phyloP scores from a whole-genome alignment of 1,140 invertebrate genomes.

The Eumaeus atala region DNA sequence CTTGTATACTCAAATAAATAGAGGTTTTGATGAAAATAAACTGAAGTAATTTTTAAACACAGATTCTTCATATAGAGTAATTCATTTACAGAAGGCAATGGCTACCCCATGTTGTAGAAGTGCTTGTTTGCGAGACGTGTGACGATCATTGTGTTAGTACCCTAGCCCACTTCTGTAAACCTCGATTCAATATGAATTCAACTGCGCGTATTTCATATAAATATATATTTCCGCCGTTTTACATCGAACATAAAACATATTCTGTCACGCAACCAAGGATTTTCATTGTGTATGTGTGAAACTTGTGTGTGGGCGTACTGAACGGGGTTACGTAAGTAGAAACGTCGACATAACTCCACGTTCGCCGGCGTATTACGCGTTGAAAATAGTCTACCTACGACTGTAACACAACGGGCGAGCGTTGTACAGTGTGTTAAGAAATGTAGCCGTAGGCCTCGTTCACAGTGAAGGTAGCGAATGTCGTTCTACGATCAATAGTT shows the following conservation, averaged over 20 bases:
- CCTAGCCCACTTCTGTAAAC: not conserved
- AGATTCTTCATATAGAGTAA: too few species aligned
- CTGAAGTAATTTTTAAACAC: too few species aligned
- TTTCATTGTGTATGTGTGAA: constrained; percentile 18
- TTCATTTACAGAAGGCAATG: too few species aligned
- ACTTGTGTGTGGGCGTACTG: constrained; percentile 26
- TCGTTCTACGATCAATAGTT: constrained; percentile 37
- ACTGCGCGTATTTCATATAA: constrained; percentile 9
- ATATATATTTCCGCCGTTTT: constrained; percentile 27
- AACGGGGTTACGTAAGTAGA: constrained; percentile 32
- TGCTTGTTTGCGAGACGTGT: too few species aligned
- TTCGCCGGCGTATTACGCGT: constrained; percentile 17
- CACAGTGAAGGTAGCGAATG: constrained; percentile 22
- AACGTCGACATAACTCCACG: constrained; percentile 17
- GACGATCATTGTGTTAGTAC: too few species aligned
- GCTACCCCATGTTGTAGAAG: too few species aligned
- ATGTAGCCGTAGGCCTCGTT: constrained; percentile 14
- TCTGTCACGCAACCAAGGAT: constrained; percentile 27
- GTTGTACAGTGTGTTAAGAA: constrained; percentile 19
- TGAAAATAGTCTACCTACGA: constrained; percentile 14
- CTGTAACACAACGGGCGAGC: constrained; percentile 20
- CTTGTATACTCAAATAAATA: too few species aligned
- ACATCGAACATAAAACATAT: constrained; percentile 22
- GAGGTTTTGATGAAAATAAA: too few species aligned
- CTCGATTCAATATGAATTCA: not conserved